phyloP scores from a whole-genome alignment of 2,888 invertebrate species.

The Mesorhabditis belari region DNA sequence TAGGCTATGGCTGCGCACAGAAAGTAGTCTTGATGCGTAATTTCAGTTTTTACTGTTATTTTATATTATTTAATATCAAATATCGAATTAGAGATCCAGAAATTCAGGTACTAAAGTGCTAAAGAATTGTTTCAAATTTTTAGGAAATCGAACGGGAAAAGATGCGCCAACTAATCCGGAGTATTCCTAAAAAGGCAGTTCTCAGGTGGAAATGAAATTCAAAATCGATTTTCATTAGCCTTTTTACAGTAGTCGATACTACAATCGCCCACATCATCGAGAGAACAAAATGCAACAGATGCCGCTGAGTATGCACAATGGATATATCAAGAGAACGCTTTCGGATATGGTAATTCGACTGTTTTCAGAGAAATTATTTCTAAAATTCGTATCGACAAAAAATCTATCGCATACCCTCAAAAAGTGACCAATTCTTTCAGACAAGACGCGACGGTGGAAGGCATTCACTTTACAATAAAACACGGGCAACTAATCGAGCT shows the following conservation, averaged over 20 bases:
- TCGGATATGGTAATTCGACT: conserved; percentile 5
- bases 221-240: neutral
- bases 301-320: neutral
- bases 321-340: neutral
- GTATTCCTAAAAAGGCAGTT: conserved; percentile 24
- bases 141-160: conserved; percentile 30
- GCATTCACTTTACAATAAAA: conserved; percentile 12
- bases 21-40: too few species aligned
- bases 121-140: too few species aligned
- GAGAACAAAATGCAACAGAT: neutral
- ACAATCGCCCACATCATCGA: conserved; percentile 4
- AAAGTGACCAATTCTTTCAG: neutral
- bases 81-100: conserved; percentile 46
- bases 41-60: too few species aligned
- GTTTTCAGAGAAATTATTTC: neutral
- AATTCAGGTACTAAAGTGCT: too few species aligned
- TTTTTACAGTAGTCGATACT: conserved; percentile 4
- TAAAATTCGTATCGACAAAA: neutral
- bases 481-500: neutral
- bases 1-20: too few species aligned
- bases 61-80: too few species aligned
- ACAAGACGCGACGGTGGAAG: conserved; percentile 12
- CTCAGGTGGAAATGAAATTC: conserved; percentile 2
- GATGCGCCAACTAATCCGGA: conserved; percentile 29
- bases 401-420: neutral